These are phyloP conservation scores for Meleagris gallopavo DNA, from an alignment of 2,113 vertebrate species.

Conservation along the genomic window DNA sequence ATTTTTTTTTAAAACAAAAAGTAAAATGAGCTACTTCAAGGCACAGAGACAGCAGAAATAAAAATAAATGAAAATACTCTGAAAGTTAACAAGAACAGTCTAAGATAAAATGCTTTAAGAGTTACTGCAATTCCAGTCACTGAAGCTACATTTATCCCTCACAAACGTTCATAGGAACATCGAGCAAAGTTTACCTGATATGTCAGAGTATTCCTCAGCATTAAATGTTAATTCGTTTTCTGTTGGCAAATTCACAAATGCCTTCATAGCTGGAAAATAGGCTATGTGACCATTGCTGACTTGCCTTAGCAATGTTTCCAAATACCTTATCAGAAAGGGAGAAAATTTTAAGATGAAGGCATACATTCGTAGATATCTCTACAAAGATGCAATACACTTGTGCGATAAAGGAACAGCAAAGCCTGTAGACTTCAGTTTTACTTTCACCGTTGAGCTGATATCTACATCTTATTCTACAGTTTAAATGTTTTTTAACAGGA, in stretches of 20 bases:
- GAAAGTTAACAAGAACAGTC: neutral
- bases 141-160: neutral
- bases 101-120: neutral
- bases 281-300: constrained; percentile 99
- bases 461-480: neutral
- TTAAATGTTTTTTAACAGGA: neutral
- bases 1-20: neutral
- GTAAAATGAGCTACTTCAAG: neutral
- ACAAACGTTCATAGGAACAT: neutral
- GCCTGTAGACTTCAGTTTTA: neutral
- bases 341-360: neutral
- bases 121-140: neutral
- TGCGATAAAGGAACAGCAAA: neutral
- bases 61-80: neutral
- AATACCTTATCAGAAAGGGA: constrained; percentile 85
- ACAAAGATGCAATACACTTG: neutral
- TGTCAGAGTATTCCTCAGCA: constrained; percentile 98
- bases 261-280: constrained; percentile 99
- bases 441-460: neutral
- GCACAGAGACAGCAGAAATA: neutral
- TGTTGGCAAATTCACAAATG: constrained; percentile 97
- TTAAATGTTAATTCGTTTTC: constrained; percentile 99
- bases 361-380: fast-evolving
- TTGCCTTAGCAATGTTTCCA: constrained; percentile 97
- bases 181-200: constrained; percentile 86